Base-by-base conservation (phyloP, 2,113 vertebrate species). In the Phylloscopus trochiloides region DNA sequence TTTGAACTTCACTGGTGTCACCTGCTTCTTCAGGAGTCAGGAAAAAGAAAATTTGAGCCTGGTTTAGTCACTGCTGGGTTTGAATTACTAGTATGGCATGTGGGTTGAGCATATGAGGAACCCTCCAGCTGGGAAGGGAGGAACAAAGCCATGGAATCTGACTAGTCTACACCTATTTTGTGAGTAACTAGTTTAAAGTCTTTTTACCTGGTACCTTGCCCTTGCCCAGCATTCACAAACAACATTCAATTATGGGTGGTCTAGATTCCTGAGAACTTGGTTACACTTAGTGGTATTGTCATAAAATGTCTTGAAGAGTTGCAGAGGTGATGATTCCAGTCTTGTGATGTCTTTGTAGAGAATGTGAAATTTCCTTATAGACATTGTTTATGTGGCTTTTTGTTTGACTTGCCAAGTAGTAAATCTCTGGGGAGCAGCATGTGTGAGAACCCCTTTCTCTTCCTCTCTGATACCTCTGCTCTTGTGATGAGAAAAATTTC, bases 1-100 rank as follows among this genome's bases (percentile, higher is more conserved):
- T 92, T 72, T 89, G 83, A 84, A 59, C 43, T 84, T 77, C 21
- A 43, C 16, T 88, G 55, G 32, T 94, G 43, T 77, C 84, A 91
- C 13, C 86, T 87, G 51, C 61, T 82, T 88, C 42, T 54, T 92
- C 18, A 36, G 52, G 38, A 79, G 68, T 94, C 83, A 82, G 80
- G 57, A n/a, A 47, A 38, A 88, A 45, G 86, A 86, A 91, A 88
- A 14, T n/a, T n/a, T 28, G 36, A 71, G 12, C 68, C 65, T 59
- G 57, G 18, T 87, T 78, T 57, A 61, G 57, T 87, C 50, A 31
- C 25, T 0, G 3, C 36, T 79, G 45, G 45, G 26, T 55, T 81
- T 91, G 70, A 72, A 28, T 96, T 92, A 72, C 73, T 65, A 25
- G 15, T 18, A 3, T 17, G 31, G 40, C 29, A 5, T 74, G 48